Conservation (phyloP, 2,888 invertebrate species). For the Nephrotoma guestfalica region DNA sequence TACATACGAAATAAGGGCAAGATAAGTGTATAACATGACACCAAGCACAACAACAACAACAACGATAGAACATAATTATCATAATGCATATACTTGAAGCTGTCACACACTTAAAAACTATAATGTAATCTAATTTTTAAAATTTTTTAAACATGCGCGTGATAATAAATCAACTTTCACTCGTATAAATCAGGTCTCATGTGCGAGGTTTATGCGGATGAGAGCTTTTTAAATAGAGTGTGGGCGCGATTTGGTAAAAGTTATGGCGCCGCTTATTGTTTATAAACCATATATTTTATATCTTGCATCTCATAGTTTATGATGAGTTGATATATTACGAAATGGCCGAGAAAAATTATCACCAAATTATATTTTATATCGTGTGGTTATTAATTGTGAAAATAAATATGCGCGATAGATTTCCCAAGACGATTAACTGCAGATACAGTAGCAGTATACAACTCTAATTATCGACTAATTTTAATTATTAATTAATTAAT, state of each 20-base stretch:
- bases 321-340: neutral
- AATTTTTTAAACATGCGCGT: neutral
- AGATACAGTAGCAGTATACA: neutral
- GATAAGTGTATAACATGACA: neutral
- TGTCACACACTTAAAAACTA: neutral
- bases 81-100: neutral
- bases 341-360: neutral
- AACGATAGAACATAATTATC: neutral
- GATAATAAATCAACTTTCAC: neutral
- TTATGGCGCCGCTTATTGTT: neutral
- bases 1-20: neutral
- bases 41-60: neutral
- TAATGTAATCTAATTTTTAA: neutral
- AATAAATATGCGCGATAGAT: neutral
- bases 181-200: neutral
- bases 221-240: neutral
- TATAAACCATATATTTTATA: neutral
- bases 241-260: neutral
- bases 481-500: neutral
- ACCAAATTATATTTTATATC: neutral
- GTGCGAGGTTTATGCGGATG: neutral
- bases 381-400: neutral
- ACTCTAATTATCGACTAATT: neutral
- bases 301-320: neutral
- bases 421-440: neutral